Percentiles rank a stretch among this genome's conserved stretches.
Conservation (phyloP, 2,888 invertebrate species). For the Caenorhabditis uteleia region DNA sequence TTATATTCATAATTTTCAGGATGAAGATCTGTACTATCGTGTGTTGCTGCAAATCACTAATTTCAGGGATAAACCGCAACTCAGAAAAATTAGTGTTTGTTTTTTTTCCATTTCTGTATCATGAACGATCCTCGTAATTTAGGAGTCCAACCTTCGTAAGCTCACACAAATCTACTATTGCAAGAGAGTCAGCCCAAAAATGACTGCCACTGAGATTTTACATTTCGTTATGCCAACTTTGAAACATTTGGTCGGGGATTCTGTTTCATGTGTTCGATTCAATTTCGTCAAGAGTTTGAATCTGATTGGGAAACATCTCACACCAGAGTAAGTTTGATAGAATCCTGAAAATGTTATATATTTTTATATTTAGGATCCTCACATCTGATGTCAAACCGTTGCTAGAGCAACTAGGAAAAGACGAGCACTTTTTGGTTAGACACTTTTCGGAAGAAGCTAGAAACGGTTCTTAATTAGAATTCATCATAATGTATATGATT, state of each 20-base stretch:
- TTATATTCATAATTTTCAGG: conserved; percentile 64
- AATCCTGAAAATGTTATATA: conserved; percentile 1
- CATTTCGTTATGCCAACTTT: conserved; percentile 88
- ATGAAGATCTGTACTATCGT: conserved; percentile 91
- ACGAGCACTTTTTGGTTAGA: conserved; percentile 94
- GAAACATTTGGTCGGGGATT: conserved; percentile 83
- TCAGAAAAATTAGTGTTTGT: too few relatives aligned
- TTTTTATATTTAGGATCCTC: conserved; percentile 77
- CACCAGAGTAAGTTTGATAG: conserved; percentile 71
- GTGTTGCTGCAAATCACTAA: conserved; percentile 93
- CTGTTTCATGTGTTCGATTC: conserved; percentile 96
- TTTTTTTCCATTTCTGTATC: too few relatives aligned
- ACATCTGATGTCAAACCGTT: conserved; percentile 93
- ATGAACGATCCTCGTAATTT: too few relatives aligned
- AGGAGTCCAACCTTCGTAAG: too few relatives aligned
- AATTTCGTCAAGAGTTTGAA: conserved; percentile 97
- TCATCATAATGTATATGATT: too few relatives aligned
- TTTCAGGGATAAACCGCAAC: too few relatives aligned
- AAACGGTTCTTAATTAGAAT: conserved; percentile 37
- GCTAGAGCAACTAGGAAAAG: conserved; percentile 85
- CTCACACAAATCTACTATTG: too few relatives aligned
- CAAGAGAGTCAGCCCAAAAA: too few relatives aligned
- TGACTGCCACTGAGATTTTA: too few relatives aligned
- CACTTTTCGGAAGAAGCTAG: conserved; percentile 94
- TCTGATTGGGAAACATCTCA: conserved; percentile 89